A percentile compares a stretch with the other conserved stretches of the same genome.
Evolutionary conservation across 2,113 vertebrate species (phyloP).

Genomic region (Oenanthe oenanthe): DNA sequence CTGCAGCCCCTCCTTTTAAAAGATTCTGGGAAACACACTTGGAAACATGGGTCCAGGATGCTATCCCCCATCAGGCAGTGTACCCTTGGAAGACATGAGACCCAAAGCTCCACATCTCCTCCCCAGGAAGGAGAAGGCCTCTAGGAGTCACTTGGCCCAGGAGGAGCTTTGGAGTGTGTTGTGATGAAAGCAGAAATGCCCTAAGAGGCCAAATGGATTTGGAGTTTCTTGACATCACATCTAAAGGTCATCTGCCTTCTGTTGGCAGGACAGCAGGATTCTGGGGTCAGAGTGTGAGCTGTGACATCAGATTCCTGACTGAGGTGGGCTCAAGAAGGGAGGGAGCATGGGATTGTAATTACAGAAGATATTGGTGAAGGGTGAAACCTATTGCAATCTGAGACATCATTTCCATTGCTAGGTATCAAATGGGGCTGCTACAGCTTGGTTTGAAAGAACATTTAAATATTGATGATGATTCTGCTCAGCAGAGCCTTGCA

Average conservation of each 20-base stretch:
- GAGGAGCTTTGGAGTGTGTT: not conserved
- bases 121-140: not conserved
- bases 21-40: not conserved
- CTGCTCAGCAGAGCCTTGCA: not conserved
- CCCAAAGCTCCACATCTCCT: not conserved
- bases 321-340: not conserved
- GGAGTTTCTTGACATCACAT: not conserved
- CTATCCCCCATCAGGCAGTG: not conserved
- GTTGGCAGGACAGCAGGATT: not conserved
- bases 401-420: not conserved
- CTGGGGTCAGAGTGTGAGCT: not conserved
- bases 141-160: not conserved
- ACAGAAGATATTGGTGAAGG: not conserved
- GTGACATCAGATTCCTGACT: not conserved
- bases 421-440: not conserved
- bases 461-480: slow-evolving; percentile 48
- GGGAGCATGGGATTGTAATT: not conserved
- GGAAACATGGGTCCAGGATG: not conserved
- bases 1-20: not conserved
- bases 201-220: not conserved
- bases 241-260: not conserved
- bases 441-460: not conserved
- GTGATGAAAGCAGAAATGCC: not conserved
- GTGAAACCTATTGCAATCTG: not conserved
- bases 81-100: not conserved